phyloP scores from a whole-genome alignment of 2,797 vertebrate species.

The Myotis planiceps region DNA sequence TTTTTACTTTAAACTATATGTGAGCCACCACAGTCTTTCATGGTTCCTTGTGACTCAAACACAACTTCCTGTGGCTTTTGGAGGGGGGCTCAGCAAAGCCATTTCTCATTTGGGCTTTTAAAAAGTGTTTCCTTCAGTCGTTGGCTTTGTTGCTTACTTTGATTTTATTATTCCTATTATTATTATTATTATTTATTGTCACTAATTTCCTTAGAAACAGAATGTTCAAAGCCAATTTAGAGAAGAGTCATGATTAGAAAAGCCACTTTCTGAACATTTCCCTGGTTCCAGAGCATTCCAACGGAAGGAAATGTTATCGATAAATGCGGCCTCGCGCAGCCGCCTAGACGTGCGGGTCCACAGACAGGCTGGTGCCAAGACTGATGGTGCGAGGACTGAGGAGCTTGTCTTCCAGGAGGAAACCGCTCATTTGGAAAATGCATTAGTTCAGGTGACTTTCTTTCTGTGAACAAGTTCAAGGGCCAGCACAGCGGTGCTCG shows the following conservation, averaged over 20 bases:
- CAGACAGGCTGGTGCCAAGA: not conserved
- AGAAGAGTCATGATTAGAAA: conserved; percentile 51
- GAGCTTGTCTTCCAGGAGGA: conserved; percentile 51
- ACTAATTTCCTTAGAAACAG: conserved; percentile 37
- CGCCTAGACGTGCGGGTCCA: not conserved
- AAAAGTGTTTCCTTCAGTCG: not conserved
- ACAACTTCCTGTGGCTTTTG: not conserved
- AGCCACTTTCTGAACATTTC: conserved; percentile 16
- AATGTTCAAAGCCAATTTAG: conserved; percentile 35
- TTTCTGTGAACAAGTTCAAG: not conserved
- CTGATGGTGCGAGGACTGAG: not conserved
- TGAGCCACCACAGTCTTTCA: not conserved
- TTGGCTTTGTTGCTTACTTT: not conserved
- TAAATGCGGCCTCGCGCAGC: not conserved
- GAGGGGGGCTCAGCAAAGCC: not conserved
- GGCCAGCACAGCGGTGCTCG: not conserved
- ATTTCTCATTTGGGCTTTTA: not conserved
- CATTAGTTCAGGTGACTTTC: conserved; percentile 1
- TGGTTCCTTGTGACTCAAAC: not conserved
- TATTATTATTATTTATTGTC: not conserved
- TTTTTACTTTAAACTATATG: not conserved
- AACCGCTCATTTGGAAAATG: conserved; percentile 19
- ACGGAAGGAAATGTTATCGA: conserved; percentile 9
- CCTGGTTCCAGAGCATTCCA: not conserved
- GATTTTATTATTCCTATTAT: not conserved